Evolutionary conservation across 1,140 invertebrate species (phyloP).

Genomic region (Melipona quadrifasciata): DNA sequence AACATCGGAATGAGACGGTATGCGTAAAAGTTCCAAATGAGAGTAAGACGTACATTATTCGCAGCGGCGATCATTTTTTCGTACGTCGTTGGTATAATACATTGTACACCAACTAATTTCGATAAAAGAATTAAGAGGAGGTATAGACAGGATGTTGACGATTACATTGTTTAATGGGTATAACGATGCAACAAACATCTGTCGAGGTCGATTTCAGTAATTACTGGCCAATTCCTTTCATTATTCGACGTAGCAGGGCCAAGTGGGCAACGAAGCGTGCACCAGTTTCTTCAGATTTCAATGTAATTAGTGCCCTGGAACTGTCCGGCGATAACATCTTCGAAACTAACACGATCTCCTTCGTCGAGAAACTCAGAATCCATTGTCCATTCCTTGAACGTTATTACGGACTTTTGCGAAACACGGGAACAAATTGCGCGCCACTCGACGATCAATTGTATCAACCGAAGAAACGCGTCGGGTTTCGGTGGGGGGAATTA

Average conservation of each 20-base stretch:
- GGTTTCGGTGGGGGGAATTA: constrained; percentile 12
- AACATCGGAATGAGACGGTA: not conserved
- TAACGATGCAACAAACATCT: constrained; percentile 70
- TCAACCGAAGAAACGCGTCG: not conserved
- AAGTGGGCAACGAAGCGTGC: constrained; percentile 50
- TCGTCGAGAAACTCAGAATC: not conserved
- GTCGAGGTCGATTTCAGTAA: constrained; percentile 72
- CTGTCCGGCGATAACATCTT: constrained; percentile 26
- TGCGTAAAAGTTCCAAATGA: not conserved
- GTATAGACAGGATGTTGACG: constrained; percentile 70
- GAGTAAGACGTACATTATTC: not conserved
- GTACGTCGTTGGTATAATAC: not conserved
- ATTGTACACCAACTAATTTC: constrained; percentile 18
- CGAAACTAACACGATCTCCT: not conserved
- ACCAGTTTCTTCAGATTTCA: constrained; percentile 57
- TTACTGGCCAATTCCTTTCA: constrained; percentile 68
- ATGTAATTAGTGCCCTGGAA: constrained; percentile 49
- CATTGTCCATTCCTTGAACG: not conserved
- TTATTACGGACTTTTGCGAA: not conserved
- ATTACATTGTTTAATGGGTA: constrained; percentile 78
- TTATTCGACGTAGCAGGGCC: constrained; percentile 49
- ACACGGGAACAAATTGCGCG: not conserved
- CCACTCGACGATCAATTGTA: not conserved
- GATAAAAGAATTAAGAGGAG: constrained; percentile 66
- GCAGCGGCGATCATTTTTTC: not conserved